Conservation (phyloP, 1,140 invertebrate species). For the Drosophila sp. region DNA sequence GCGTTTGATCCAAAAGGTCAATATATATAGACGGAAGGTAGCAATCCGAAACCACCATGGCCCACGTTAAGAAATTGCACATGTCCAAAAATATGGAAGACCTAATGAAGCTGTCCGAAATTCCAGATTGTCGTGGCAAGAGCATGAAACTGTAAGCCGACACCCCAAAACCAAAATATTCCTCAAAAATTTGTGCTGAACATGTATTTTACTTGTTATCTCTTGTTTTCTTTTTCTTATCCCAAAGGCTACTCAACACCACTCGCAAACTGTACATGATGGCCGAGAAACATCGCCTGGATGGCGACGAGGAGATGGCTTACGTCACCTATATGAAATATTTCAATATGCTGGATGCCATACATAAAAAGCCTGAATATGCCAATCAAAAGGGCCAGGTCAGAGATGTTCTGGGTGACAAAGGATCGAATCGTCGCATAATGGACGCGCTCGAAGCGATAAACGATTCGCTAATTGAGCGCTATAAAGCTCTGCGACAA, state of each 20-base stretch:
- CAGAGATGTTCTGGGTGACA: constrained; percentile 84
- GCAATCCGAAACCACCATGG: constrained; percentile 40
- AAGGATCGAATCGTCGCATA: constrained; percentile 84
- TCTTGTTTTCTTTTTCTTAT: not conserved
- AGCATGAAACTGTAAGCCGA: constrained; percentile 84
- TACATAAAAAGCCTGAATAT: constrained; percentile 85
- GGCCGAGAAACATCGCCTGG: constrained; percentile 84
- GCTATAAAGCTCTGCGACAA: constrained; percentile 83
- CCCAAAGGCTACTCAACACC: constrained; percentile 83
- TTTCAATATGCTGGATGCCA: constrained; percentile 85
- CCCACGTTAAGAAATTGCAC: constrained; percentile 84
- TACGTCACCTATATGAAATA: constrained; percentile 90
- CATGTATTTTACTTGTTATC: no score
- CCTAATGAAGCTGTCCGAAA: constrained; percentile 84
- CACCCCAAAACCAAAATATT: constrained; percentile 5
- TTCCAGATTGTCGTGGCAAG: constrained; percentile 84
- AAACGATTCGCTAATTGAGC: constrained; percentile 84
- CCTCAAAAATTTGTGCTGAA: constrained; percentile 5
- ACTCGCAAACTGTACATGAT: constrained; percentile 85
- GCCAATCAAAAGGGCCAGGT: constrained; percentile 85
- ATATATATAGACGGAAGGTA: not conserved
- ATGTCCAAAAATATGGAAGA: constrained; percentile 84
- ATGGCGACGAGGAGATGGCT: constrained; percentile 87
- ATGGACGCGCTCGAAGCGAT: constrained; percentile 85
- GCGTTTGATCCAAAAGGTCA: no score